These are phyloP conservation scores for Odontesthes bonariensis DNA, from an alignment of 2,113 vertebrate genomes.

Conservation along the genomic window DNA sequence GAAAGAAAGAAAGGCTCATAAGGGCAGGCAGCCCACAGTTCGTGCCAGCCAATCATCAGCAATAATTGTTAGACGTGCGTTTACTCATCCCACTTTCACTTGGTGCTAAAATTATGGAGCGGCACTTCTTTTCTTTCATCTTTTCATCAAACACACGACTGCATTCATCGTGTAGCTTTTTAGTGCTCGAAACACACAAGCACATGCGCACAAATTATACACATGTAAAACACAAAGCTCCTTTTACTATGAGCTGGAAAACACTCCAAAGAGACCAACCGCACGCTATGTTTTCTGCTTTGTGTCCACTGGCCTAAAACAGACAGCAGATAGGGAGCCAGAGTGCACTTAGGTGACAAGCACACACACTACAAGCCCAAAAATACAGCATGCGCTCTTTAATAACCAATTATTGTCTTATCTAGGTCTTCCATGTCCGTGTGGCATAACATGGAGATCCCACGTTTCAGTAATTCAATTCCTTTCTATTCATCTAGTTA, in stretches of 20 bases:
- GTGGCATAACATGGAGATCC: conserved; percentile 4
- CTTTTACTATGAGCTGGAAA: conserved; percentile 51
- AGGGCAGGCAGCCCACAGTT: background rate
- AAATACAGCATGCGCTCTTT: conserved; percentile 8
- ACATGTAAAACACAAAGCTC: conserved; percentile 44
- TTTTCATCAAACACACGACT: conserved; percentile 70
- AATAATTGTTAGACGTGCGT: background rate
- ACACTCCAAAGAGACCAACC: conserved; percentile 51
- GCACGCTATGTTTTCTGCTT: conserved; percentile 54
- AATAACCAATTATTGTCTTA: conserved; percentile 40
- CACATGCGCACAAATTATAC: conserved; percentile 43
- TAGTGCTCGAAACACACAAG: conserved; percentile 38
- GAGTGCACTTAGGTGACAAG: conserved; percentile 58
- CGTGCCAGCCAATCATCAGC: background rate
- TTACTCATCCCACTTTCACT: conserved; percentile 41
- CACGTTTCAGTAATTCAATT: background rate
- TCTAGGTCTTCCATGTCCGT: conserved; percentile 28
- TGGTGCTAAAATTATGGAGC: conserved; percentile 30
- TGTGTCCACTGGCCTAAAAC: conserved; percentile 41
- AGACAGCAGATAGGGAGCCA: conserved; percentile 22
- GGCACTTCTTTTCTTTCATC: conserved; percentile 61
- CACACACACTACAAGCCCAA: conserved; percentile 27
- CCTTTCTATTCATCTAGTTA: background rate
- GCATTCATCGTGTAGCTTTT: conserved; percentile 58
- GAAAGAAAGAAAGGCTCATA: conserved; percentile 9